A percentile compares a stretch with the other conserved stretches of the same genome.
phyloP scores from a whole-genome alignment of 2,888 invertebrate genomes.

The Fissipunctia ypsillon region DNA sequence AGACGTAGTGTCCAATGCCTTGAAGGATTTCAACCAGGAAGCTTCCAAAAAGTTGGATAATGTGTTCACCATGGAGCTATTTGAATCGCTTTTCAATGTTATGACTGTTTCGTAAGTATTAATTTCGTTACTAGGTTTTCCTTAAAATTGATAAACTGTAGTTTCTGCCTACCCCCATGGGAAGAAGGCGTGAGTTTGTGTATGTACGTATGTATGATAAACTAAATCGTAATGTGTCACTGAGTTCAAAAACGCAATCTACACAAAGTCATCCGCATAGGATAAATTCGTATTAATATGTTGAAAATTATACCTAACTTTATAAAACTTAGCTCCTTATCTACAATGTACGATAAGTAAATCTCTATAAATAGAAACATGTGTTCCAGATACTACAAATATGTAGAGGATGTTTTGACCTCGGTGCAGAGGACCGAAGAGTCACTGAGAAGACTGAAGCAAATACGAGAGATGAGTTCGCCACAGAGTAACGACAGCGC shows the following conservation, averaged over 20 bases:
- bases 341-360: constrained; percentile 26
- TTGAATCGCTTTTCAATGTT: constrained; percentile 85
- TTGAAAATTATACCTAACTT: constrained; percentile 33
- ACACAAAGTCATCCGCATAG: background rate
- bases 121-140: background rate
- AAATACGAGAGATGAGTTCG: constrained; percentile 92
- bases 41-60: constrained; percentile 83
- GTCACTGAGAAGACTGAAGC: constrained; percentile 96
- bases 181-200: no score
- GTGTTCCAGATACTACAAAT: constrained; percentile 91
- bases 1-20: constrained; percentile 91
- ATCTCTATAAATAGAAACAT: constrained; percentile 51
- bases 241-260: background rate
- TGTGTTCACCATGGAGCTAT: constrained; percentile 78
- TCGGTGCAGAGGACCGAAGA: constrained; percentile 99
- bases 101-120: constrained; percentile 91
- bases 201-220: no score
- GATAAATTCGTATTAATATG: constrained; percentile 19
- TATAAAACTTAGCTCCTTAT: constrained; percentile 41
- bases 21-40: constrained; percentile 90
- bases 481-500: constrained; percentile 87
- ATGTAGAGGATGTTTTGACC: constrained; percentile 96
- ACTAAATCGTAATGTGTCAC: background rate
- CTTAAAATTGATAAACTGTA: background rate
- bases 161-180: no score